Conservation (phyloP, 2,797 vertebrate species). For the Pseudopleuronectes americanus region DNA sequence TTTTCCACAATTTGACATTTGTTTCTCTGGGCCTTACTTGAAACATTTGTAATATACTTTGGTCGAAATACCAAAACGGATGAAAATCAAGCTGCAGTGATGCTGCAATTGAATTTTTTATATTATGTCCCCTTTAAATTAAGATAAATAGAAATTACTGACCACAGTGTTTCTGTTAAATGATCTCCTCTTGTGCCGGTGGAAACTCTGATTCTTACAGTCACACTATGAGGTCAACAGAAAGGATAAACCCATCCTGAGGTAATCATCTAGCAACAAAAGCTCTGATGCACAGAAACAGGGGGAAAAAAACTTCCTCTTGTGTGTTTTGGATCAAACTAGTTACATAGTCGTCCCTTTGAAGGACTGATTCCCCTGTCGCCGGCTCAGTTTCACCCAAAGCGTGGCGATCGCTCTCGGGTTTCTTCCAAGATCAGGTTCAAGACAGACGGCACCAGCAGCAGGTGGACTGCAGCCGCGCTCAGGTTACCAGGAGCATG, state of each 20-base stretch:
- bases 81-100: no score
- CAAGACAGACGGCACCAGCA: conserved; percentile 38
- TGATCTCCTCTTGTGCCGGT: not conserved
- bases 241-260: not conserved
- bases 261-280: not conserved
- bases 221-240: not conserved
- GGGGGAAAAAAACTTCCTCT: conserved; percentile 8
- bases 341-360: not conserved
- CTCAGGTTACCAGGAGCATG: conserved; percentile 66
- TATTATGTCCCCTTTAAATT: no score
- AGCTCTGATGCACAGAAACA: not conserved
- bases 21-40: no score
- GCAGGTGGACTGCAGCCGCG: conserved; percentile 53
- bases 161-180: no score
- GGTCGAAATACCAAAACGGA: no score
- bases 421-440: conserved; percentile 74
- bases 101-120: no score
- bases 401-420: conserved; percentile 56
- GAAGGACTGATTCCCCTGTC: conserved; percentile 16
- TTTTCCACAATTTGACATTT: no score
- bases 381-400: conserved; percentile 55
- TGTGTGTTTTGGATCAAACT: conserved; percentile 28
- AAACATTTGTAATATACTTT: no score
- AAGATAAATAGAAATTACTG: no score
- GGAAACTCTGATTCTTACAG: not conserved